A percentile compares a stretch with the other conserved stretches of the same genome.
Conservation (phyloP, 2,888 invertebrate genomes). For the Venustoraphidia nigricollis region DNA sequence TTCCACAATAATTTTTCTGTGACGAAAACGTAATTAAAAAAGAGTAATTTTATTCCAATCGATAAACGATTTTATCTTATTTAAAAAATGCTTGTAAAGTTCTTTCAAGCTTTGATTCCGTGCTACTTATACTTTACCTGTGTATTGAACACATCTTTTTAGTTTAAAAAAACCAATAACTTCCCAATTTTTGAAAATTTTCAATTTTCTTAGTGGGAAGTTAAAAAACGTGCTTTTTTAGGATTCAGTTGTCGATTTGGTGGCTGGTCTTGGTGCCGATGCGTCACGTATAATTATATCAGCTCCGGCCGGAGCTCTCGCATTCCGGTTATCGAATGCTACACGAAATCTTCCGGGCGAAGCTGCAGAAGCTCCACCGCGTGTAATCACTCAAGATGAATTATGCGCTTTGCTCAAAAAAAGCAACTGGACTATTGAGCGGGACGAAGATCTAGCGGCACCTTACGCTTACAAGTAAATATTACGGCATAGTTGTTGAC, state of each 20-base stretch:
- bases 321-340: constrained; percentile 47
- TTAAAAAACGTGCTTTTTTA: constrained; percentile 19
- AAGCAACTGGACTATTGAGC: constrained; percentile 54
- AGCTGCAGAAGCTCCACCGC: constrained; percentile 41
- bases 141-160: too few species aligned
- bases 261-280: constrained; percentile 53
- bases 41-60: too few species aligned
- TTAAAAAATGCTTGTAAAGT: too few species aligned
- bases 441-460: constrained; percentile 63
- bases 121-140: too few species aligned
- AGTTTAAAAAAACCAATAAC: too few species aligned
- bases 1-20: too few species aligned
- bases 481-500: too few species aligned
- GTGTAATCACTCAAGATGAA: constrained; percentile 39
- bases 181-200: too few species aligned
- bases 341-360: constrained; percentile 55
- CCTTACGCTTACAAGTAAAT: constrained; percentile 56
- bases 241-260: constrained; percentile 62
- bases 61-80: too few species aligned
- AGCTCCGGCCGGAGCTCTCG: constrained; percentile 50
- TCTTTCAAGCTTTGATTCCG: too few species aligned
- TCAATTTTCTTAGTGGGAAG: too few species aligned
- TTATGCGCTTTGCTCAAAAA: constrained; percentile 38
- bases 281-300: constrained; percentile 54
- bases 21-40: too few species aligned